A percentile compares a stretch with the other conserved stretches of the same genome.
Conservation (phyloP, 2,113 vertebrate species). For the Ornithorhynchus anatinus region DNA sequence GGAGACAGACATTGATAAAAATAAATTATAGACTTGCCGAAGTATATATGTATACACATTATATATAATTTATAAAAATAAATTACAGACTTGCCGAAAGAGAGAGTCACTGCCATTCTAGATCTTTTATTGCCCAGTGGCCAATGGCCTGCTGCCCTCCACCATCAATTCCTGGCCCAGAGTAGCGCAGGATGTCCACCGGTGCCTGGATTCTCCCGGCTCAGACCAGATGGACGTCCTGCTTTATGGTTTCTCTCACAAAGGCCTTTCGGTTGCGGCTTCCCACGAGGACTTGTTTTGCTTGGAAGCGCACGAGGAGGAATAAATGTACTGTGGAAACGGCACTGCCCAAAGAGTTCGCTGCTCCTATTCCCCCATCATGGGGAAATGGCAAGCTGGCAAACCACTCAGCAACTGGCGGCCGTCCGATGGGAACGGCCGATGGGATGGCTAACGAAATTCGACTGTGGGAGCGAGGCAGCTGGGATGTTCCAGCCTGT, state of each 20-base stretch:
- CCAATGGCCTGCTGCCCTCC: constrained; percentile 34
- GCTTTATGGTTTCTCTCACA: constrained; percentile 16
- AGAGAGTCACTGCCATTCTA: constrained; percentile 21
- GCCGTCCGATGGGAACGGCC: neutral
- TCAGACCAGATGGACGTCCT: constrained; percentile 31
- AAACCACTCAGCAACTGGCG: neutral
- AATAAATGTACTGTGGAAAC: constrained; percentile 6
- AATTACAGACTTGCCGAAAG: too few species aligned
- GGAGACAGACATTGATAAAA: too few species aligned
- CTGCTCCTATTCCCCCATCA: rapidly evolving
- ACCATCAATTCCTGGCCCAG: constrained; percentile 2
- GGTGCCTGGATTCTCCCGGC: constrained; percentile 1
- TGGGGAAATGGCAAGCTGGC: neutral
- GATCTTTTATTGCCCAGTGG: neutral
- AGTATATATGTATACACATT: too few species aligned
- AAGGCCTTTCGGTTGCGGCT: constrained; percentile 27
- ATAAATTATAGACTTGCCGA: too few species aligned
- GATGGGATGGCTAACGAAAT: constrained; percentile 18
- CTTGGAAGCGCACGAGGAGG: constrained; percentile 6
- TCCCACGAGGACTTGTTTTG: constrained; percentile 17
- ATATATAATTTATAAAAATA: too few species aligned
- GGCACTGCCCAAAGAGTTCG: neutral
- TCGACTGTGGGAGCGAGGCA: neutral
- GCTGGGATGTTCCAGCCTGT: neutral
- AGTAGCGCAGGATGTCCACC: constrained; percentile 27